Base-by-base conservation (phyloP, 2,113 vertebrate species). In the Microcebus lehilahytsara region DNA sequence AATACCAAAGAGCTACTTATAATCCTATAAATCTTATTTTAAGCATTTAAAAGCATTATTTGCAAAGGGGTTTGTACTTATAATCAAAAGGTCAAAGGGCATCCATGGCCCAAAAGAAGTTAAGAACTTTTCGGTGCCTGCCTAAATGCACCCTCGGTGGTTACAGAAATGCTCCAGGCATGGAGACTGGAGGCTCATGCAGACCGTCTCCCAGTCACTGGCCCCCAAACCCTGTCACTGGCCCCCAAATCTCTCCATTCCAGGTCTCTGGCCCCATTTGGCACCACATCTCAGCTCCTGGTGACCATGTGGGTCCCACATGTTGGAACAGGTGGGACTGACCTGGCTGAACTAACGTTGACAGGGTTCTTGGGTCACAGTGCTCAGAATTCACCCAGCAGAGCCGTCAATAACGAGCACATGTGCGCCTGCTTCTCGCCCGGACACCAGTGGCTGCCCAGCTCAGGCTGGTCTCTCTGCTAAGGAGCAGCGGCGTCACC, bases 401-500 rank as follows among this genome's bases (percentile, higher is more conserved):
- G 51, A 9, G 4, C 30, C 51, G 16, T 71, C 17, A n/a, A 23
- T 34, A 17, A 84, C 6, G 4, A 42, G 10, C 1, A 16, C 37
- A 37, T 4, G 5, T 2, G 5, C 22, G 5, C 5, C 14, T 20
- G 32, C 32, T 46, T 13, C 87, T 34, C 1, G 34, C 11, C 49
- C 19, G 32, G 32, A 25, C 62, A 53, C n/a, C 34, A 32, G 8
- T 8, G 23, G 32, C 56, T 37, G 17, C 23, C n/a, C 42, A 25
- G 6, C 16, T 75, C 49, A 5, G 34, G 23, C 56, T 40, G 9
- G 3, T 32, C 34, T 64, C 16, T 32, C 42, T 37, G 10, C 6
- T 6, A 20, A 17, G 37, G 14, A 56, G 14, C 46, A 1, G 19
- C 1, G 3, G 56, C 23, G 1, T 1, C 37, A 42, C 9, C 37